A percentile compares a stretch with the other conserved stretches of the same genome.
These are phyloP conservation scores for Pomacea canaliculata DNA, from an alignment of 2,888 invertebrate species.

Conservation along the genomic window DNA sequence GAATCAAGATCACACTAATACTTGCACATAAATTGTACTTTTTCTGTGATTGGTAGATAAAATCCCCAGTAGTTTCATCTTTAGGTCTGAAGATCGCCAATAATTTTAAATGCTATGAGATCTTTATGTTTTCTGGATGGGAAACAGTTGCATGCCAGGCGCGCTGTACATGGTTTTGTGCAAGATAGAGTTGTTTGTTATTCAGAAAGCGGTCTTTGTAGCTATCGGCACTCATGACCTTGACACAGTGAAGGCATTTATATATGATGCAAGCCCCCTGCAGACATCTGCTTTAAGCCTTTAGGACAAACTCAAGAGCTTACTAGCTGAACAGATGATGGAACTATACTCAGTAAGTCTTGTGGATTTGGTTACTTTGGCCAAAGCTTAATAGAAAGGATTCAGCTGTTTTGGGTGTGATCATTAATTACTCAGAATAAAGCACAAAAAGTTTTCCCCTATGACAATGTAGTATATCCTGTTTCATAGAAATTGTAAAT, in stretches of 20 bases:
- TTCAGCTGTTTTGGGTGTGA: background rate
- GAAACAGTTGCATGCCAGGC: no score
- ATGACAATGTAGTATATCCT: background rate
- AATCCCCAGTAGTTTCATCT: no score
- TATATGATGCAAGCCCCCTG: conserved; percentile 91
- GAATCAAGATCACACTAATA: no score
- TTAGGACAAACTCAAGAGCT: conserved; percentile 89
- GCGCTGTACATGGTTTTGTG: no score
- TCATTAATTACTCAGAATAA: background rate
- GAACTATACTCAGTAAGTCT: conserved; percentile 81
- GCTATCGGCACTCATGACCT: conserved; percentile 98
- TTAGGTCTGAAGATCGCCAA: no score
- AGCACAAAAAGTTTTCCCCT: background rate
- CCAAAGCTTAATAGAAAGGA: background rate
- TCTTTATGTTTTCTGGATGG: no score
- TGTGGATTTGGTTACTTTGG: background rate
- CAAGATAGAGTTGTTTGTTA: no score
- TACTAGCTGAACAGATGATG: conserved; percentile 88
- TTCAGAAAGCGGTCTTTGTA: conserved; percentile 80
- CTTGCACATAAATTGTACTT: no score
- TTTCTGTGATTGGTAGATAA: no score
- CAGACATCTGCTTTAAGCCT: conserved; percentile 89
- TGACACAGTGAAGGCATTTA: conserved; percentile 87
- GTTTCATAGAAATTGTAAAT: no score
- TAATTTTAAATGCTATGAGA: no score